A percentile compares a stretch with the other conserved stretches of the same genome.
Evolutionary conservation across 2,888 invertebrate species (phyloP).

Genomic region (Muscina levida): DNA sequence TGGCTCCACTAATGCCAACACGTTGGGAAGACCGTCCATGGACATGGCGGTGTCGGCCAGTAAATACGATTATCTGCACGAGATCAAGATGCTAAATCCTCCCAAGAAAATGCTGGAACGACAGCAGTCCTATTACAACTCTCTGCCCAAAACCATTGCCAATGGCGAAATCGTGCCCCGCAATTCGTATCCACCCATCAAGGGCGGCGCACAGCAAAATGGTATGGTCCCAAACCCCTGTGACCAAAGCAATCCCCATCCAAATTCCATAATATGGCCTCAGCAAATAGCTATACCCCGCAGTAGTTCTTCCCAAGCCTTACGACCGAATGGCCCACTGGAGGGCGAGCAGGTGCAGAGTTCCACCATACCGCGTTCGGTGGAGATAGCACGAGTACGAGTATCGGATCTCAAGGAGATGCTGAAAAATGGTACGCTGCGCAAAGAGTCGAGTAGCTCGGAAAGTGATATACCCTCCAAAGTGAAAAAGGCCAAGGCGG

Average conservation of each 20-base stretch:
- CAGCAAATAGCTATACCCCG: constrained; percentile 82
- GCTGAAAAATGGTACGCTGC: constrained; percentile 75
- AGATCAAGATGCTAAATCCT: constrained; percentile 78
- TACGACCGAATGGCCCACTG: constrained; percentile 74
- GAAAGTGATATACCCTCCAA: constrained; percentile 83
- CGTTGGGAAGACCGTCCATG: constrained; percentile 47
- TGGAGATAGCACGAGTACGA: constrained; percentile 78
- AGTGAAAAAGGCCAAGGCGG: constrained; percentile 78
- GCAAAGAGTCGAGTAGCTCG: constrained; percentile 80
- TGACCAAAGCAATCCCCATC: background rate
- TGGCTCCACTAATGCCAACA: constrained; percentile 50
- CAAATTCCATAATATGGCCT: constrained; percentile 43
- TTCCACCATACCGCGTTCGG: constrained; percentile 76
- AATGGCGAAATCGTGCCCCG: constrained; percentile 83
- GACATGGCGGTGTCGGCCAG: constrained; percentile 60
- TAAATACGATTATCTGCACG: constrained; percentile 78
- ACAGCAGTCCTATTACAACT: constrained; percentile 75
- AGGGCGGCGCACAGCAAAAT: constrained; percentile 80
- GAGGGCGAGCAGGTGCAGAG: constrained; percentile 42
- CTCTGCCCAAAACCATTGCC: constrained; percentile 78
- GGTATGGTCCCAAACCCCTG: background rate
- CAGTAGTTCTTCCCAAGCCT: constrained; percentile 84
- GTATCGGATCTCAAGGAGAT: constrained; percentile 79
- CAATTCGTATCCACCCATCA: constrained; percentile 83
- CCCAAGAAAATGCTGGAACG: constrained; percentile 71